Percentiles rank a stretch among this genome's conserved stretches.
These are phyloP conservation scores for Montipora cactus DNA, from an alignment of 64 coral and sea anemone species.

Conservation along the genomic window DNA sequence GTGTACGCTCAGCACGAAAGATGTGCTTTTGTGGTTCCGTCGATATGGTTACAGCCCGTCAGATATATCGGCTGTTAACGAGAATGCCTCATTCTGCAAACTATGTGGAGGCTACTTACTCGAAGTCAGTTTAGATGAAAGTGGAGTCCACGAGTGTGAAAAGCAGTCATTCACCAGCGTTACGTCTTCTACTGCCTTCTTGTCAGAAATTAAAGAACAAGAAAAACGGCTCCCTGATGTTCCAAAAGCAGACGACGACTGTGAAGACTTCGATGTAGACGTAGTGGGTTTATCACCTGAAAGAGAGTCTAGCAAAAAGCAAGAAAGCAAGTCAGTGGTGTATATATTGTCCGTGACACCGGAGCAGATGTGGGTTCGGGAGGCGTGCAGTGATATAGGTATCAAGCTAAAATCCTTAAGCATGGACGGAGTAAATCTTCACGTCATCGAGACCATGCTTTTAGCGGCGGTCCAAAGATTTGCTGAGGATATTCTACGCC, in stretches of 20 bases:
- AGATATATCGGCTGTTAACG: not conserved
- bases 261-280: slow-evolving; percentile 78
- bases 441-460: slow-evolving; percentile 68
- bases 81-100: slow-evolving; percentile 38
- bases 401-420: slow-evolving; percentile 52
- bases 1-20: slow-evolving; percentile 70
- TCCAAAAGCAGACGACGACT: not conserved
- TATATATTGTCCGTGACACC: slow-evolving; percentile 32
- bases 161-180: slow-evolving; percentile 18
- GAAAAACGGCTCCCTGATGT: slow-evolving; percentile 50
- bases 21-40: slow-evolving; percentile 83
- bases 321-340: slow-evolving; percentile 11
- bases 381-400: slow-evolving; percentile 73
- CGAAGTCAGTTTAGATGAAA: not conserved
- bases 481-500: slow-evolving; percentile 69
- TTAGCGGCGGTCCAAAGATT: slow-evolving; percentile 56
- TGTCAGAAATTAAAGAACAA: slow-evolving; percentile 62
- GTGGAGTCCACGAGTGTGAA: slow-evolving; percentile 26
- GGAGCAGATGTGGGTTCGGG: slow-evolving; percentile 75
- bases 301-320: not conserved
- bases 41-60: slow-evolving; percentile 69
- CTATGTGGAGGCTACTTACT: slow-evolving; percentile 25
- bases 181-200: slow-evolving; percentile 16
- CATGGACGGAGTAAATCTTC: slow-evolving; percentile 51
- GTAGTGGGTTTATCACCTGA: slow-evolving; percentile 48